A percentile compares a stretch with the other conserved stretches of the same genome.
Evolutionary conservation across 2,888 invertebrate species (phyloP).

Genomic region (Pogonocherus hispidulus): DNA sequence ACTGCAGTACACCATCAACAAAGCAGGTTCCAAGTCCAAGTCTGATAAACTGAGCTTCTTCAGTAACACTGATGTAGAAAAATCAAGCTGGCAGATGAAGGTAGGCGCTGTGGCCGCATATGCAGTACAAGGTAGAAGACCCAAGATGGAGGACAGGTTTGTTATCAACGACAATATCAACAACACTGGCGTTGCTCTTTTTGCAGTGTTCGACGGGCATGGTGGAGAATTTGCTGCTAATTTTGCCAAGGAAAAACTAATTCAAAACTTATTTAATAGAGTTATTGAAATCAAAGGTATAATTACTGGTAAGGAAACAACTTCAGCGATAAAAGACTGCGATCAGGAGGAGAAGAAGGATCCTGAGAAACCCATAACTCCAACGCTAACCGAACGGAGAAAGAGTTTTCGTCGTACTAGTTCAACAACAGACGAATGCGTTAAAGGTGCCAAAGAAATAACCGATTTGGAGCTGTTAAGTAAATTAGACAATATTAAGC

Average conservation of each 20-base stretch:
- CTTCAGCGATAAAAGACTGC: slow-evolving; percentile 58
- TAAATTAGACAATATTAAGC: slow-evolving; percentile 73
- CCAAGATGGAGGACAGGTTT: slow-evolving; percentile 95
- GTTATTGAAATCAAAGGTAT: slow-evolving; percentile 81
- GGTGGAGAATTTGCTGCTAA: slow-evolving; percentile 96
- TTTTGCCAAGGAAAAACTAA: slow-evolving; percentile 89
- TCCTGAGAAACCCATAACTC: slow-evolving; percentile 63
- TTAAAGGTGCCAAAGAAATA: slow-evolving; percentile 70
- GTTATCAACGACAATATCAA: slow-evolving; percentile 89
- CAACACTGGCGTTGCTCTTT: slow-evolving; percentile 87
- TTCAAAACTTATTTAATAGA: slow-evolving; percentile 84
- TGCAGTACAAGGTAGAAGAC: slow-evolving; percentile 90
- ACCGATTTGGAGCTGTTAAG: slow-evolving; percentile 79
- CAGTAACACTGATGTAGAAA: slow-evolving; percentile 70
- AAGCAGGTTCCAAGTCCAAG: slow-evolving; percentile 72
- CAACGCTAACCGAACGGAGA: slow-evolving; percentile 71
- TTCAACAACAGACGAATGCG: slow-evolving; percentile 70
- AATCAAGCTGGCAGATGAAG: slow-evolving; percentile 82
- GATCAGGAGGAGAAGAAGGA: slow-evolving; percentile 70
- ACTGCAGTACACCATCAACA: slow-evolving; percentile 77
- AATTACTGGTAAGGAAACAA: slow-evolving; percentile 72
- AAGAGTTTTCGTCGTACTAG: slow-evolving; percentile 79
- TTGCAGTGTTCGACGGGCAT: slow-evolving; percentile 95
- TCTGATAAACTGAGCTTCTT: slow-evolving; percentile 73
- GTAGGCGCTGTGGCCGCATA: slow-evolving; percentile 85